phyloP scores from a whole-genome alignment of 2,113 vertebrate species.

The Apteryx owenii region DNA sequence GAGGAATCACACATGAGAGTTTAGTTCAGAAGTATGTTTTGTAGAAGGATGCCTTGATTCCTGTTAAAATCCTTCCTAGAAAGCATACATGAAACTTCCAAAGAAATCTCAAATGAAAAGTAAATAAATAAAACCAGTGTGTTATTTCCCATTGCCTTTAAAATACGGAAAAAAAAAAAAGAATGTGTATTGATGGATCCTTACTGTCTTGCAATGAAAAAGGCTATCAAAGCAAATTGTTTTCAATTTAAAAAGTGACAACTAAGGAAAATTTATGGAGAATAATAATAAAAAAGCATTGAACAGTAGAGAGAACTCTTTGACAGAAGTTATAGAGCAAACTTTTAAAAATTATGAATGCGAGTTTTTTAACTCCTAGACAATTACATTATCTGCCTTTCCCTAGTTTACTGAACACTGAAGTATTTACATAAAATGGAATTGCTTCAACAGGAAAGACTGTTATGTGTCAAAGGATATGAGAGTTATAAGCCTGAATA shows the following conservation, averaged over 20 bases:
- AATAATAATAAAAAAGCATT: background rate
- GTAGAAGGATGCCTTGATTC: background rate
- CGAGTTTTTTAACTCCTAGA: background rate
- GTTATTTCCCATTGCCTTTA: background rate
- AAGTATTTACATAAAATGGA: background rate
- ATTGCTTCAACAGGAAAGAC: background rate
- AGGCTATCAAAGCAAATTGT: background rate
- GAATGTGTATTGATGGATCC: background rate
- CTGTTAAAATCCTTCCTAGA: background rate
- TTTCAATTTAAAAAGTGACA: background rate
- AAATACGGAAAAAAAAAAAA: background rate
- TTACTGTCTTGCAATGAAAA: background rate
- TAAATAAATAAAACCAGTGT: background rate
- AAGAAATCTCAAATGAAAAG: background rate
- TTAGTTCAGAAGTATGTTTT: background rate
- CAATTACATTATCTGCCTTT: background rate
- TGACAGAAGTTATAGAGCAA: background rate
- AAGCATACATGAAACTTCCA: background rate
- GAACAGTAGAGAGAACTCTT: background rate
- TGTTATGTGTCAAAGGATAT: background rate
- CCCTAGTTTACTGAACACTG: background rate
- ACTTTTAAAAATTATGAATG: background rate
- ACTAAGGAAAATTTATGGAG: background rate
- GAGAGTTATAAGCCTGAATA: background rate
- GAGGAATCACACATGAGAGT: background rate